Conservation (phyloP, 2,888 invertebrate species). For the Sclerodermus sp. region DNA sequence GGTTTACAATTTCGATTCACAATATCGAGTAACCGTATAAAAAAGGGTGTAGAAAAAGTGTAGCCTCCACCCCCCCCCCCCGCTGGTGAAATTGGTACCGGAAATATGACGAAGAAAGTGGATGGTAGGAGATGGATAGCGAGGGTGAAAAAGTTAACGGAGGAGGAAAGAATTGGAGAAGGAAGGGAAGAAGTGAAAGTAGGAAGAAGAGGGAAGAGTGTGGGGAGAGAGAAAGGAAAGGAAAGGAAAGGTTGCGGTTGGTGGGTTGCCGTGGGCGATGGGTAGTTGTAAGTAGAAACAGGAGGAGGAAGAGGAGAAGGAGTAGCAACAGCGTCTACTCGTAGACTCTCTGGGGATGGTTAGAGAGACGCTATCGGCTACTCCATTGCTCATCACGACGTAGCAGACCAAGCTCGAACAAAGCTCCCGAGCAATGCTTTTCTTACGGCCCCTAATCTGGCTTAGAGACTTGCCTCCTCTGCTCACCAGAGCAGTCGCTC, state of each 20-base stretch:
- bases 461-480: slow-evolving; percentile 27
- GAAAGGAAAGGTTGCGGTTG: slow-evolving; percentile 1
- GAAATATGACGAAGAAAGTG: no score
- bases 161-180: not conserved
- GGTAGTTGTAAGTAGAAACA: slow-evolving; percentile 2
- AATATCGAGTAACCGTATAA: no score
- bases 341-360: slow-evolving; percentile 36
- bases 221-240: slow-evolving; percentile 12
- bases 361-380: slow-evolving; percentile 45
- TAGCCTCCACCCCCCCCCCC: no score
- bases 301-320: not conserved
- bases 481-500: slow-evolving; percentile 14
- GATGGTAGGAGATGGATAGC: not conserved
- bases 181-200: slow-evolving; percentile 1
- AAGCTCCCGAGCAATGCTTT: slow-evolving; percentile 45
- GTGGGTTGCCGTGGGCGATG: slow-evolving; percentile 7
- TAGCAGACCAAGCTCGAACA: slow-evolving; percentile 39
- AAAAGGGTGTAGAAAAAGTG: no score
- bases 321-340: slow-evolving; percentile 19
- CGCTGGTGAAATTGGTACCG: no score
- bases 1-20: no score
- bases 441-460: slow-evolving; percentile 48
- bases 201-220: slow-evolving; percentile 2
- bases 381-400: slow-evolving; percentile 46
- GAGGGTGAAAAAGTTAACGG: not conserved